These are phyloP conservation scores for Enteromius afrohamiltoni DNA, from an alignment of 2,797 vertebrate species.

Conservation along the genomic window DNA sequence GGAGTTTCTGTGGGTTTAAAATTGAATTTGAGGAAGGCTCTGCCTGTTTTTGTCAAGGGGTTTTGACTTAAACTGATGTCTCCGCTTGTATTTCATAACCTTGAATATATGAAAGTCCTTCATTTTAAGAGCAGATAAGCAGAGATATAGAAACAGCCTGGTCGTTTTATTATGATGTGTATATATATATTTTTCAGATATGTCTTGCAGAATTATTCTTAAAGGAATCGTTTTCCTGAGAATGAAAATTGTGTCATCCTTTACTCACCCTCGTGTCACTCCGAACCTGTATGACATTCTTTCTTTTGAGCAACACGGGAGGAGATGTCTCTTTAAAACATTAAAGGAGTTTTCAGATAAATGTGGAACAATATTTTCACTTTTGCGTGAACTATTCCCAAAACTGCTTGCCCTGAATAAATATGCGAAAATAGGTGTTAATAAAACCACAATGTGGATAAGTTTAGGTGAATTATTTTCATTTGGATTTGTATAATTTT, in stretches of 20 bases:
- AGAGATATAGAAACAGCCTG: constrained; percentile 54
- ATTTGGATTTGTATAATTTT: not conserved
- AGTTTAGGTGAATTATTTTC: too few species aligned
- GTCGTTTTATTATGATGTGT: constrained; percentile 22
- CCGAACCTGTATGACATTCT: not conserved
- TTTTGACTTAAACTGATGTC: not conserved
- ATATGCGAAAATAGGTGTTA: not conserved
- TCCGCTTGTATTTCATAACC: constrained; percentile 8
- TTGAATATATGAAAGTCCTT: constrained; percentile 17
- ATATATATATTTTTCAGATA: constrained; percentile 2
- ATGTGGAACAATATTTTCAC: not conserved
- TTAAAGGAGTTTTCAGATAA: not conserved
- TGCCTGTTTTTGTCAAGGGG: constrained; percentile 21
- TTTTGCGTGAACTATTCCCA: not conserved
- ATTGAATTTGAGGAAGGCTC: constrained; percentile 33
- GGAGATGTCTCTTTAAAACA: not conserved
- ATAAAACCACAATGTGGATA: not conserved
- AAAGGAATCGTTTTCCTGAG: not conserved
- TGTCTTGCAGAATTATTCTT: not conserved
- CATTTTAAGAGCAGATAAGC: not conserved
- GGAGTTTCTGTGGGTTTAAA: constrained; percentile 38
- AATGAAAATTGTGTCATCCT: not conserved
- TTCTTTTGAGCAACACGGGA: not conserved
- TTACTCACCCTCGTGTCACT: not conserved
- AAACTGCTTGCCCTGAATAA: not conserved